Base-by-base conservation (phyloP, 2,113 vertebrate species). In the Megaceryle torquata region DNA sequence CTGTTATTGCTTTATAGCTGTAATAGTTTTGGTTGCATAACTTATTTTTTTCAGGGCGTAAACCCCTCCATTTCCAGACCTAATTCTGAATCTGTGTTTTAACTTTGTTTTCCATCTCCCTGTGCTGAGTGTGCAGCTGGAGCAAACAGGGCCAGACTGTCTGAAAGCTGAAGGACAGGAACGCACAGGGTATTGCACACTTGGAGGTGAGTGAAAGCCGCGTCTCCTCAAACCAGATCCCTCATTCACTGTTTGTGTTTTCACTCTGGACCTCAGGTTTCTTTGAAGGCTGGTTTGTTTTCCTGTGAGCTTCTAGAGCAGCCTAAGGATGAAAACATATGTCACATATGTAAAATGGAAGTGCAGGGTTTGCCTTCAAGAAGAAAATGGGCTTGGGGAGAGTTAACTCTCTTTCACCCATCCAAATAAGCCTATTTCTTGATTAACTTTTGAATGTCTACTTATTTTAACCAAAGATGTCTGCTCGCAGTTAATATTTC, bases 71-170 rank as follows among this genome's bases (percentile, higher is more conserved):
- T 56, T 83, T 86, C 37, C 13, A 65, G 63, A 43, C 67, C 6
- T 37, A 48, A 68, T 46, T 54, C 43, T 57, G 26, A 20, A 48
- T 56, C 57, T 35, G 10, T 41, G 33, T 68, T 87, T 69, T 69
- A 68, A 48, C 0, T 5, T 56, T 14, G 7, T 46, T 86, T 88
- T 57, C 12, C 53, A 67, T 14, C 20, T 75, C 15, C 72, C 9
- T 12, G 5, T 24, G 25, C n/a, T 0, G 2, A 41, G 29, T 0
- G 0, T 22, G 41, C 41, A 82, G 20, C 26, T 0, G 4, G 60
- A 93, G 11, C 37, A 63, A 13, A 31, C 67, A 13, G 53, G 14
- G 1, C 4, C 4, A 37, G 37, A 3, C 10, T 15, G 18, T 20
- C 48, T 3, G 2, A 69, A 87, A 15, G 56, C 31, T 78, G 67